These are phyloP conservation scores for Serilophus lunatus DNA, from an alignment of 2,113 vertebrate genomes.

Conservation along the genomic window DNA sequence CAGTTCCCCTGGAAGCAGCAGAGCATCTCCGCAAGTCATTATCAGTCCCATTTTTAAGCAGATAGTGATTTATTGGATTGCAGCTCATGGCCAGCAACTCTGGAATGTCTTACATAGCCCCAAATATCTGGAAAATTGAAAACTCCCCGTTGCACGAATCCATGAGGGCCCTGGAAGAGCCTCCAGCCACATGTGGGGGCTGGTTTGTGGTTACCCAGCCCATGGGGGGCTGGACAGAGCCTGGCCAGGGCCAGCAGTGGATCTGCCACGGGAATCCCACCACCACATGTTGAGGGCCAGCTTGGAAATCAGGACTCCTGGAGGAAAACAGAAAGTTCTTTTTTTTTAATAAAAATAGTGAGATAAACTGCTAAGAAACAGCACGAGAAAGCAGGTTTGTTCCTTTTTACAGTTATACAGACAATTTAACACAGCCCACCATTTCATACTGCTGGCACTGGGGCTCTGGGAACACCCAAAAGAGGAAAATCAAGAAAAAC, in stretches of 20 bases:
- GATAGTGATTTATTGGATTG: neutral
- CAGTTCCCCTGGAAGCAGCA: neutral
- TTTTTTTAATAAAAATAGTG: slow-evolving; percentile 22
- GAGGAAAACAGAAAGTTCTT: neutral
- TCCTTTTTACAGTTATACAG: neutral
- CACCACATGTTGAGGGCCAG: rapidly evolving
- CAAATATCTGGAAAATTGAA: slow-evolving; percentile 16
- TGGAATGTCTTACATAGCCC: neutral
- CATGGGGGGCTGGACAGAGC: rapidly evolving
- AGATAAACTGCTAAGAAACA: slow-evolving; percentile 5
- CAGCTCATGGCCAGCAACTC: neutral
- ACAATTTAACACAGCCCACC: rapidly evolving
- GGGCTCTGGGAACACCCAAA: neutral
- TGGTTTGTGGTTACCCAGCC: neutral
- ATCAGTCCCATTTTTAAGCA: neutral
- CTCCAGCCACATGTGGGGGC: neutral
- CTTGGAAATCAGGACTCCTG: neutral
- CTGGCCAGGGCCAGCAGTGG: neutral
- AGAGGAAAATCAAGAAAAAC: neutral
- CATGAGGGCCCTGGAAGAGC: neutral
- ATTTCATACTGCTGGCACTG: neutral
- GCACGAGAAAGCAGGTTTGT: neutral
- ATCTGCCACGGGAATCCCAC: rapidly evolving
- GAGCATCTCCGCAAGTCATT: neutral
- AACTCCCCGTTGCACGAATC: neutral